Evolutionary conservation across 2,797 vertebrate species (phyloP), one percentile per base, ranked within the genome.

Genomic region (Vipera ursinii): DNA sequence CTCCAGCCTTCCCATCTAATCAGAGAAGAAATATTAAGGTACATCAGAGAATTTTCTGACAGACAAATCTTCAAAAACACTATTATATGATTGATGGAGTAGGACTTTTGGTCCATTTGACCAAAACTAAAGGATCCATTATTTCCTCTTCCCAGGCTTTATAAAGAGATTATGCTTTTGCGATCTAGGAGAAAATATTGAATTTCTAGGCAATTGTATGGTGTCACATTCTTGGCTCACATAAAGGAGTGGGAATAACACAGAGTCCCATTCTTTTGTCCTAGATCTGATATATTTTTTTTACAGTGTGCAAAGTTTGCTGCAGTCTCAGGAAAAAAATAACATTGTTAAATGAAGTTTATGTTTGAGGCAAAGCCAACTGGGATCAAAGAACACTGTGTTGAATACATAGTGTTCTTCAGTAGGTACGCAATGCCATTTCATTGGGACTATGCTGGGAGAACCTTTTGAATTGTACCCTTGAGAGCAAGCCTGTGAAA

Each of bases 181-280:
- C 95, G 32, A 87, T 94, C 95, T 93, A 89, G 90, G 93, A 95
- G 95, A 95, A 96, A 96, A 93, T 95, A 93, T 95, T 96, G 93
- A 97, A 95, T 91, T 93, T 96, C 94, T 96, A 96, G 95, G 96
- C 95, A 96, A 95, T 95, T 97, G 92, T 95, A 91, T 95, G 96
- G 93, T 95, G 95, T 93, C 96, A 95, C 56, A 96, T 94, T 95
- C 94, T 96, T 96, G 96, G 94, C 95, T 95, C 93, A 48, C 69
- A 95, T 92, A 89, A 96, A 96, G 93, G 94, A 95, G 12, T 22
- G 12, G 12, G 56, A 53, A 96, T 95, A 94, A 94, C 91, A 95
- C 94, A 92, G 96, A 97, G 96, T 95, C 96, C 97, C 94, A 96
- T 78, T 96, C 96, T 96, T 95, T 89, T 89, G 93, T 96, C 93